Conservation (phyloP, 2,888 invertebrate species). For the Coecobrya sp. region DNA sequence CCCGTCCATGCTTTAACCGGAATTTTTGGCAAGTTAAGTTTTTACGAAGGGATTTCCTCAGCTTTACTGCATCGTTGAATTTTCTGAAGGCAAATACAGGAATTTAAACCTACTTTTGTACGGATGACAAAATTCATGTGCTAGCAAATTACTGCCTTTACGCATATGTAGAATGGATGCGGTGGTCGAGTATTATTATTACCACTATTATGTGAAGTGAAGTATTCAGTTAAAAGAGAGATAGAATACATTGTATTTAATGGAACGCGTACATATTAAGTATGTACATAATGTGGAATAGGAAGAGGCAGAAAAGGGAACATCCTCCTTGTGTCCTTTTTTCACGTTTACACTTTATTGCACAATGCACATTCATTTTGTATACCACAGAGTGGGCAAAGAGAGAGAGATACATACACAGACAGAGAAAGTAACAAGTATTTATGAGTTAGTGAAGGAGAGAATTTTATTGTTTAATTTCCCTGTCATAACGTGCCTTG, state of each 20-base stretch:
- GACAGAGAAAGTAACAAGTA: constrained; percentile 6
- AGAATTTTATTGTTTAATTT: constrained; percentile 64
- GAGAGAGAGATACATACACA: no score
- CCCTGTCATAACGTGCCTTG: constrained; percentile 57
- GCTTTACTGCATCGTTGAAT: constrained; percentile 69
- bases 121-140: constrained; percentile 45
- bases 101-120: constrained; percentile 53
- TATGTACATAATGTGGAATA: not conserved
- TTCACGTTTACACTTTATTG: not conserved
- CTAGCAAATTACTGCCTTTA: constrained; percentile 40
- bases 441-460: constrained; percentile 50
- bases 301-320: not conserved
- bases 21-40: constrained; percentile 30
- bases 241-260: not conserved
- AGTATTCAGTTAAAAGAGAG: not conserved
- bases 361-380: not conserved
- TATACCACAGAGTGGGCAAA: no score
- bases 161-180: not conserved
- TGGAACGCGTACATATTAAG: not conserved
- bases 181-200: not conserved
- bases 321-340: not conserved
- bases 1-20: not conserved
- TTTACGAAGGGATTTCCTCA: constrained; percentile 40
- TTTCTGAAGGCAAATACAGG: constrained; percentile 26
- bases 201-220: not conserved